Evolutionary conservation across 2,888 invertebrate species (phyloP).

Genomic region (Troides oblongomaculatus): DNA sequence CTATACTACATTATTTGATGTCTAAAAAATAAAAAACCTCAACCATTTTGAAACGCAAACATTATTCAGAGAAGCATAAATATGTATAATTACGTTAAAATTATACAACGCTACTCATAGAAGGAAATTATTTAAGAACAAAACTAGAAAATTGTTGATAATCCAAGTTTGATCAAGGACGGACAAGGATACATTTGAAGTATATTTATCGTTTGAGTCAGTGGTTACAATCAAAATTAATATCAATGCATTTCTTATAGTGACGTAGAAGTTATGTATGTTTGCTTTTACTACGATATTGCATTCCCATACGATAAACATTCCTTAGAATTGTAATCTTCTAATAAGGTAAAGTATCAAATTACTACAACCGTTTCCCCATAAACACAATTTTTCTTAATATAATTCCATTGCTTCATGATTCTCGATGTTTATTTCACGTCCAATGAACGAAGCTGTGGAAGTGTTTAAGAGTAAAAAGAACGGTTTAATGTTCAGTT

Average conservation of each 20-base stretch:
- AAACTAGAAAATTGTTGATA: no score
- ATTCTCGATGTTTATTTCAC: constrained; percentile 1
- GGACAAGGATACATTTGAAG: no score
- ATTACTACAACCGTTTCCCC: background rate
- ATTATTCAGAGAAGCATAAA: no score
- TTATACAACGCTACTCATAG: no score
- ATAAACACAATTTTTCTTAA: background rate
- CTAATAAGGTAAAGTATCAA: constrained; percentile 9
- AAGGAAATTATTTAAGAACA: no score
- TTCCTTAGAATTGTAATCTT: background rate
- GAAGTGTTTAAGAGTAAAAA: constrained; percentile 37
- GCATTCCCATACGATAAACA: background rate
- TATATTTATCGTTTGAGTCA: no score
- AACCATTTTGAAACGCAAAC: no score
- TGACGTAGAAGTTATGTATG: background rate
- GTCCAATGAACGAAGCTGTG: constrained; percentile 36
- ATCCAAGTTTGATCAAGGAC: no score
- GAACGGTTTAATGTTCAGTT: constrained; percentile 33
- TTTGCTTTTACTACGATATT: background rate
- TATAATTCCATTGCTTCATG: constrained; percentile 15
- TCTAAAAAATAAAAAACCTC: no score
- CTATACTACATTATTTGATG: no score
- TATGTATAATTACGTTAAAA: no score
- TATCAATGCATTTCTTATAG: background rate
- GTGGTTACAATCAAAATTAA: background rate